Evolutionary conservation across 2,888 invertebrate genomes (phyloP).

Genomic region (Limnephilus lunatus): DNA sequence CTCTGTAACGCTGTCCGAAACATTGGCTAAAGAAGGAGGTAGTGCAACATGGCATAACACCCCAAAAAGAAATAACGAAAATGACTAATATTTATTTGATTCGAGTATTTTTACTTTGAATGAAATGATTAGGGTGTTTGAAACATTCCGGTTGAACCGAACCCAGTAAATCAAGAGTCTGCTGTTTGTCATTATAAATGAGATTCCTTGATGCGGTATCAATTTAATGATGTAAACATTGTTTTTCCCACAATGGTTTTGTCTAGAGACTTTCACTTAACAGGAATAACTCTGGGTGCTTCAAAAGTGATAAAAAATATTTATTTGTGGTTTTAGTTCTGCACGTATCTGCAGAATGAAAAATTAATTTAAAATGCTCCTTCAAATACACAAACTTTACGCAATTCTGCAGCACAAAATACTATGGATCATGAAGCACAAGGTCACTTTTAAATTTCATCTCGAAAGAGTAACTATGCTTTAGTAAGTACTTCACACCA

Average conservation of each 20-base stretch:
- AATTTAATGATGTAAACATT: background rate
- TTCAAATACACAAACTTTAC: background rate
- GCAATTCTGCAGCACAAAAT: constrained; percentile 6
- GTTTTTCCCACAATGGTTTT: too few relatives aligned
- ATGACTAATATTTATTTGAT: background rate
- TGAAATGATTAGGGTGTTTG: background rate
- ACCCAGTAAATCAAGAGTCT: background rate
- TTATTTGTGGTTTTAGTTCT: background rate
- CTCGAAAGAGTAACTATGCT: constrained; percentile 6
- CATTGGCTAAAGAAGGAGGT: too few relatives aligned
- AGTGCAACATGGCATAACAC: too few relatives aligned
- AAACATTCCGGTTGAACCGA: background rate
- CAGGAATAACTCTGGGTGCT: too few relatives aligned
- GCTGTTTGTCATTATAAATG: background rate
- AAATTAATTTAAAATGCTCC: background rate
- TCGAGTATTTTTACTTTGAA: background rate
- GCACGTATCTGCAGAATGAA: background rate
- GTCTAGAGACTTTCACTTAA: too few relatives aligned
- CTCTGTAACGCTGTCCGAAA: too few relatives aligned
- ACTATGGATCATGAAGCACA: constrained; percentile 18
- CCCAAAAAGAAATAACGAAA: too few relatives aligned
- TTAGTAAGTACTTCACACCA: constrained; percentile 14
- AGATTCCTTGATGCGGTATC: background rate
- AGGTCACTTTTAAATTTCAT: background rate
- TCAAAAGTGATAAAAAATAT: background rate